These are phyloP conservation scores for Metellina segmentata DNA, from an alignment of 2,888 invertebrate species.

Conservation along the genomic window DNA sequence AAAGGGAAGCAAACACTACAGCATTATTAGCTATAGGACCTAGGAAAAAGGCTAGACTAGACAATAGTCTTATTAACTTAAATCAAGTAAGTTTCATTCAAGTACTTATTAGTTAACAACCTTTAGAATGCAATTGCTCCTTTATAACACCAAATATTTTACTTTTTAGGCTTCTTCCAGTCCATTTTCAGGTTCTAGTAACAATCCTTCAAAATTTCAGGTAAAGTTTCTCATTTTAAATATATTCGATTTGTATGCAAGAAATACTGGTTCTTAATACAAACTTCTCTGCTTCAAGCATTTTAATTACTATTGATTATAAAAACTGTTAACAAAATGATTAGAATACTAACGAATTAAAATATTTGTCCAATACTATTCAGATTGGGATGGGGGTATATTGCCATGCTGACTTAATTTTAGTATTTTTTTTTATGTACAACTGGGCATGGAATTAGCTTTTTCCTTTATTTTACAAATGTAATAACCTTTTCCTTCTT, in stretches of 20 bases:
- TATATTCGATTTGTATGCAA: not conserved
- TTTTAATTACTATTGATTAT: too few species aligned
- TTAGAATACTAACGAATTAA: too few species aligned
- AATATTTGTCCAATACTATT: too few species aligned
- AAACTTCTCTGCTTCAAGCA: too few species aligned
- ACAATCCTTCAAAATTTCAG: conserved; percentile 53
- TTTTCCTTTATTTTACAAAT: too few species aligned
- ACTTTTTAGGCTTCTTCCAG: conserved; percentile 45
- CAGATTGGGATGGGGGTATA: too few species aligned
- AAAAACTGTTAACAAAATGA: too few species aligned
- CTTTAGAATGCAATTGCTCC: not conserved
- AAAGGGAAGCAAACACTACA: conserved; percentile 96
- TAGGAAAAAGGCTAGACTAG: conserved; percentile 94
- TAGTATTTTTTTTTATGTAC: too few species aligned
- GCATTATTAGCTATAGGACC: conserved; percentile 98
- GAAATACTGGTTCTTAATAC: too few species aligned
- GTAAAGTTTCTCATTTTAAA: conserved; percentile 7
- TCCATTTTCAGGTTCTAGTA: conserved; percentile 51
- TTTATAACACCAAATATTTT: not conserved
- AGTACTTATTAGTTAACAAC: not conserved
- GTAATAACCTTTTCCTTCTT: too few species aligned
- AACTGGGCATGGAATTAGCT: too few species aligned
- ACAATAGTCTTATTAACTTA: conserved; percentile 80
- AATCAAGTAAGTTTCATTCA: conserved; percentile 43
- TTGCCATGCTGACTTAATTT: too few species aligned